These are phyloP conservation scores for Talpa occidentalis DNA, from an alignment of 2,113 vertebrate species.

Conservation along the genomic window DNA sequence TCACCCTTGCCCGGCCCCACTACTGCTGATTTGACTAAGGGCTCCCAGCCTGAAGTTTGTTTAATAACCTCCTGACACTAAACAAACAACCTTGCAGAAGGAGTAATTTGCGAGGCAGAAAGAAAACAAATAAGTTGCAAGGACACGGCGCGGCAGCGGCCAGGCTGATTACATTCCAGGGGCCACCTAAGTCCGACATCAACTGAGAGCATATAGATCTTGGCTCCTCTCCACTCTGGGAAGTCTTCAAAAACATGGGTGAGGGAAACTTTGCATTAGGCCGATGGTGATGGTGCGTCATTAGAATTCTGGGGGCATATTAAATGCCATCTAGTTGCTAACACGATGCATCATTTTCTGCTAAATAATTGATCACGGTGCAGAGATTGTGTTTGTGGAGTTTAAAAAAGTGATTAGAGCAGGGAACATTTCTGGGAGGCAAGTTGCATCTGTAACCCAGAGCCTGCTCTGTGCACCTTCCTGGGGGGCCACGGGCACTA, in stretches of 20 bases:
- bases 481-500: not conserved
- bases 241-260: slow-evolving; percentile 83
- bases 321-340: slow-evolving; percentile 89
- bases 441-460: slow-evolving; percentile 83
- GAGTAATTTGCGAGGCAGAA: slow-evolving; percentile 87
- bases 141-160: slow-evolving; percentile 79
- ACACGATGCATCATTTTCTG: slow-evolving; percentile 90
- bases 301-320: slow-evolving; percentile 88
- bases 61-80: slow-evolving; percentile 88
- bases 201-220: slow-evolving; percentile 83
- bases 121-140: slow-evolving; percentile 87
- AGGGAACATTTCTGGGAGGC: slow-evolving; percentile 83
- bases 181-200: slow-evolving; percentile 80
- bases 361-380: slow-evolving; percentile 89
- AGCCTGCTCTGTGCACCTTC: not conserved
- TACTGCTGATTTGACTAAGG: slow-evolving; percentile 85
- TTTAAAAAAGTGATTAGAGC: slow-evolving; percentile 88
- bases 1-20: slow-evolving; percentile 74
- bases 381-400: slow-evolving; percentile 90
- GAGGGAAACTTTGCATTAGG: slow-evolving; percentile 87
- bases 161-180: slow-evolving; percentile 84
- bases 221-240: slow-evolving; percentile 84
- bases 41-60: slow-evolving; percentile 84
- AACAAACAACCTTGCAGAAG: slow-evolving; percentile 87
- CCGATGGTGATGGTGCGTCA: slow-evolving; percentile 76